Evolutionary conservation across 1,140 invertebrate species (phyloP), one percentile per base, ranked within the genome.

Genomic region (Trachymyrmex septentrionalis): DNA sequence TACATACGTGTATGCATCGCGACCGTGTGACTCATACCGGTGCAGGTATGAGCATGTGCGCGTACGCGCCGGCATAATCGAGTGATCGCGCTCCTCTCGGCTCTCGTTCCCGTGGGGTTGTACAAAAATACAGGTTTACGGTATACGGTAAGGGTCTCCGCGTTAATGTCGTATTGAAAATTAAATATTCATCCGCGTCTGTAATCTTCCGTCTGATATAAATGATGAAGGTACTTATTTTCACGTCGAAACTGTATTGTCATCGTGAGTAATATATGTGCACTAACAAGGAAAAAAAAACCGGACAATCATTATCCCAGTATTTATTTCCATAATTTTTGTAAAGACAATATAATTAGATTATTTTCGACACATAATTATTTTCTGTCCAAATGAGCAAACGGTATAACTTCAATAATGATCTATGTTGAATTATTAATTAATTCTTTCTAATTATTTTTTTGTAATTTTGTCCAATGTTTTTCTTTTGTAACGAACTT

Each of bases 1-100:
- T 75, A 63, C 66, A 50, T 63, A 48, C 38, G 84, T 86, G 59
- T 61, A 75, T 78, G 66, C 73, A 89, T 55, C 88, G 87, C 88
- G 85, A 75, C 48, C 73, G 80, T 84, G 80, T 75, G 80, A 84
- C 80, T 73, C 57, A 73, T 50, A 69, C 48, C 38, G 53, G 12
- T 14, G 55, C 48, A 67, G 63, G 14, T 9, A 59, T 61, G 21
- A 24, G 30, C 21, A 7, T 72, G 38, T 34, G 21, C 30, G 21
- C 2, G 24, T 38, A 53, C 16, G 21, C 76, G 76, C 76, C 76
- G 24, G 6, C 50, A 57, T 84, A 84, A 84, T 73, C 66, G 80
- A 82, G 38, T 82, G 55, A 59, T 82, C 67, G 67, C 50, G 55
- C 55, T 84, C 57, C 24, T 84, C 55, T 50, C 69, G 55, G 73